Conservation (phyloP, 2,113 vertebrate species). For the Cervus canadensis region DNA sequence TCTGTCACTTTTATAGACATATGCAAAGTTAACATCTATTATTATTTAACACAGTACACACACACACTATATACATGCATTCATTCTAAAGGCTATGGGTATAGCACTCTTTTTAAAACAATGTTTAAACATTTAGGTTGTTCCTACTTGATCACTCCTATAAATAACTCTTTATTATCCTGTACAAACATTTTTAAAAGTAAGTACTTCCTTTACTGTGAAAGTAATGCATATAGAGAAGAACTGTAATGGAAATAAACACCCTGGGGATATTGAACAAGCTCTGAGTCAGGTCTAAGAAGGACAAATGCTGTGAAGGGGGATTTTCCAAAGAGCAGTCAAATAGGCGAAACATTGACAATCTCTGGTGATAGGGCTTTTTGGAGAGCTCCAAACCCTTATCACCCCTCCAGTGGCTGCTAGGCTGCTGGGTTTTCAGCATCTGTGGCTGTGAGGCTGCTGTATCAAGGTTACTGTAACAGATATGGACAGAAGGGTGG, state of each 20-base stretch:
- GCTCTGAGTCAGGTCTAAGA: not conserved
- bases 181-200: not conserved
- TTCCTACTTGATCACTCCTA: not conserved
- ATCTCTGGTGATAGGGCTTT: not conserved
- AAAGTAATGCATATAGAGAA: not conserved
- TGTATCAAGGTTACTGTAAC: not conserved
- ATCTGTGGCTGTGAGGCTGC: not conserved
- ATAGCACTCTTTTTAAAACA: not conserved
- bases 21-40: not conserved
- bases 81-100: not conserved
- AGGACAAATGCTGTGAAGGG: not conserved
- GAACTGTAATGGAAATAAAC: not conserved
- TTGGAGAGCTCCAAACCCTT: not conserved
- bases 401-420: not conserved
- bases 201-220: not conserved
- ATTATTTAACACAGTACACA: not conserved
- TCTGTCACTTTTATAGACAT: not conserved
- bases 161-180: not conserved
- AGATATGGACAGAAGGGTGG: not conserved
- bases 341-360: not conserved
- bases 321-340: not conserved
- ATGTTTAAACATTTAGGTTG: not conserved
- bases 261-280: not conserved
- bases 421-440: not conserved
- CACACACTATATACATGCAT: not conserved